Conservation (phyloP, 2,888 invertebrate species). For the Chrysomela aeneicollis region DNA sequence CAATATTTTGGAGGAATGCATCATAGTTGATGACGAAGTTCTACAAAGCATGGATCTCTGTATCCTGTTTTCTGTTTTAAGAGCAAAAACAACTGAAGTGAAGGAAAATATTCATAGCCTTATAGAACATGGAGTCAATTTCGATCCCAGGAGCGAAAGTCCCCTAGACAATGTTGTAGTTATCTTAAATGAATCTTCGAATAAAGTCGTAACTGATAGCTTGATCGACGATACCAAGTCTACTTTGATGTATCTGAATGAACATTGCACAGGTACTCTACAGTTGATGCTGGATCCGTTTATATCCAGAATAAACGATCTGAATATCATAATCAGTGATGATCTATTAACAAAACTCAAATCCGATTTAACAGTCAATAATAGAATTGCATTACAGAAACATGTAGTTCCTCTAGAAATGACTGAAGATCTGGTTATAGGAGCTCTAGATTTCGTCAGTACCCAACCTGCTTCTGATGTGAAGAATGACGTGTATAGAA, state of each 20-base stretch:
- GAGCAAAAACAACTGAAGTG: constrained; percentile 51
- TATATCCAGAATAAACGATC: constrained; percentile 57
- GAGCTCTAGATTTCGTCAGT: constrained; percentile 59
- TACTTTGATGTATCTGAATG: constrained; percentile 40
- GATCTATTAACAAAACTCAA: constrained; percentile 60
- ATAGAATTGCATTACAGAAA: constrained; percentile 60
- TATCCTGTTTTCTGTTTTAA: constrained; percentile 50
- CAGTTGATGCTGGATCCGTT: constrained; percentile 44
- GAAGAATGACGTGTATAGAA: constrained; percentile 41
- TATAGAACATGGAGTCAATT: constrained; percentile 45
- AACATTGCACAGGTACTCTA: constrained; percentile 35
- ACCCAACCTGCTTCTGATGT: constrained; percentile 34
- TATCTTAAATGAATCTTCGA: constrained; percentile 48
- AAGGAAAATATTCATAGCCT: constrained; percentile 55
- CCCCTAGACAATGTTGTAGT: constrained; percentile 45
- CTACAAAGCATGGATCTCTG: constrained; percentile 50
- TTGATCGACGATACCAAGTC: constrained; percentile 49
- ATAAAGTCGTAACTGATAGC: constrained; percentile 47
- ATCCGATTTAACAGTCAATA: constrained; percentile 60
- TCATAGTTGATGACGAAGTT: constrained; percentile 49
- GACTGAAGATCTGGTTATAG: constrained; percentile 65
- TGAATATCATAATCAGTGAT: constrained; percentile 63
- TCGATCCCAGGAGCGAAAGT: constrained; percentile 41
- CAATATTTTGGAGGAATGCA: constrained; percentile 56
- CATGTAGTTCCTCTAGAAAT: constrained; percentile 65